Evolutionary conservation across 30 jellyfish, hydroid and myxozoan species (phyloP), one percentile per base, ranked within the genome.

Genomic region (Turritopsis dohrnii): DNA sequence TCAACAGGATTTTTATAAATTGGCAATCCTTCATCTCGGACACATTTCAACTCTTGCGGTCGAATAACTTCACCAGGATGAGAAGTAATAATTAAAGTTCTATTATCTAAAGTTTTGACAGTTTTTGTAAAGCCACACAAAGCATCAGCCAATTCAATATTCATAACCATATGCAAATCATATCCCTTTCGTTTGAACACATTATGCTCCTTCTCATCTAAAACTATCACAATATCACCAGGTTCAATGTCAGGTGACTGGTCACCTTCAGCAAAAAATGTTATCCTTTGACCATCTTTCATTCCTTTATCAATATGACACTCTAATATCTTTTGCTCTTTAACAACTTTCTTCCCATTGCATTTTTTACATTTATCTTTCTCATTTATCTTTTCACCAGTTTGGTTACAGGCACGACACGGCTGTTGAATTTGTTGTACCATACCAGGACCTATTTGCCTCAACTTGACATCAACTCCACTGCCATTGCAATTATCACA

Each of bases 361-460:
- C 99, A 94, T 71, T 87, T 86, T 72, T 89, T 89, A 81, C 99
- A 94, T 41, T 91, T 86, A 82, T 94, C 99, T 60, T 89, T 94
- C 19, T 94, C 99, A 23, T 83, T 80, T 52, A 94, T 94, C 65
- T 88, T 89, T 82, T 94, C 99, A 21, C 99, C 99, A 16, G 99
- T 94, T 82, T 86, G 96, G 1, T 90, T 88, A 81, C 99, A 94
- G 28, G 88, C 98, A 52, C 94, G 98, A 29, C 98, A 93, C 0
- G 99, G 97, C 79, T 86, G 96, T 75, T 94, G 99, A 23, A 94
- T 89, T 75, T 94, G 99, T 73, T 94, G 99, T 1, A 94, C 97
- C 96, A 94, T 94, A 1, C 97, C 96, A 28, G 97, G 97, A 22
- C 99, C 99, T 75, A 94, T 89, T 81, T 83, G 99, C 22, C 97